A percentile compares a stretch with the other conserved stretches of the same genome.
phyloP scores from a whole-genome alignment of 2,797 vertebrate species.

The Nothura maculosa region DNA sequence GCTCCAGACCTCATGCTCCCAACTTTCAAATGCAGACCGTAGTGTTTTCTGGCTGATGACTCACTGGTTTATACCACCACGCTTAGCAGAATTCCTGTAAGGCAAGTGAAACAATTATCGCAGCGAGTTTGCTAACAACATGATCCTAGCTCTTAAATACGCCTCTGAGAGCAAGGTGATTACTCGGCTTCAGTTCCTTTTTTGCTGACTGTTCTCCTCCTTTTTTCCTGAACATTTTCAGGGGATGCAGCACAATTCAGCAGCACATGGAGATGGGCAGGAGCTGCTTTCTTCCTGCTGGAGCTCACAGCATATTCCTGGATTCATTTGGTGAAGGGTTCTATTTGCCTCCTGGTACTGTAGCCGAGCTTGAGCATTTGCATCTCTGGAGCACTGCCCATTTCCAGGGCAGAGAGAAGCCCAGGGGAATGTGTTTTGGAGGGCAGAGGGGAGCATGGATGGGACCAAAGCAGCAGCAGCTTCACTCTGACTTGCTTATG shows the following conservation, averaged over 20 bases:
- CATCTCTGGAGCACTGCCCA: background rate
- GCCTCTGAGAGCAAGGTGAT: background rate
- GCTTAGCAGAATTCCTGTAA: constrained; percentile 45
- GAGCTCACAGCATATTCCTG: background rate
- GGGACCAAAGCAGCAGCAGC: background rate
- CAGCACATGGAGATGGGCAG: background rate
- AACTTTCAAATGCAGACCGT: constrained; percentile 47
- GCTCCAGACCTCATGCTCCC: constrained; percentile 49
- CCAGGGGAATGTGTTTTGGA: background rate
- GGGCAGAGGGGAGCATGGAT: background rate
- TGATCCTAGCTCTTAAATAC: constrained; percentile 18
- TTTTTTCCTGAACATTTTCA: background rate
- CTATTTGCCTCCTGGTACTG: background rate
- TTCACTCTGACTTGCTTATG: background rate
- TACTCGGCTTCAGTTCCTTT: background rate
- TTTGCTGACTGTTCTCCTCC: constrained; percentile 39
- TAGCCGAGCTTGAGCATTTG: background rate
- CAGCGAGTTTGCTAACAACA: constrained; percentile 24
- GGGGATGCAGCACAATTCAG: background rate
- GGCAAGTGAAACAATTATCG: constrained; percentile 50
- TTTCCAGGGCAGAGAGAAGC: background rate
- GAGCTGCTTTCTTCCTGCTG: fast-evolving
- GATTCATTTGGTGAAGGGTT: background rate
- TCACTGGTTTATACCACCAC: constrained; percentile 32
- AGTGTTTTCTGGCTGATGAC: constrained; percentile 51